Percentiles rank a stretch among this genome's conserved stretches.
Conservation (phyloP, 2,888 invertebrate species). For the Stenurella melanura region DNA sequence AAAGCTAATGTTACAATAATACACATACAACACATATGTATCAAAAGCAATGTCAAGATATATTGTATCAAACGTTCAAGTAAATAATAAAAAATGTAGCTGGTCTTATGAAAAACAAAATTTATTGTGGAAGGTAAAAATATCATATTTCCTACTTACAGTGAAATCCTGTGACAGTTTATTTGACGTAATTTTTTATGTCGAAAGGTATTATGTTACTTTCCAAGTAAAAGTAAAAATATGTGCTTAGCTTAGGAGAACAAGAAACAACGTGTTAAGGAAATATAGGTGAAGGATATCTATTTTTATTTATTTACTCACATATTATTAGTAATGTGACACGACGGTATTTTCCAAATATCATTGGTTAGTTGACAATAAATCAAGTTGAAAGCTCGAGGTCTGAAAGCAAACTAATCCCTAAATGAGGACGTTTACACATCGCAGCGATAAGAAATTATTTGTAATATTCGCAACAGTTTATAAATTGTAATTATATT, state of each 20-base stretch:
- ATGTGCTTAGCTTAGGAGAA: background rate
- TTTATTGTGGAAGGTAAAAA: slow-evolving; percentile 7
- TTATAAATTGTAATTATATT: too few relatives aligned
- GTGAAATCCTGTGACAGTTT: slow-evolving; percentile 4
- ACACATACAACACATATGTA: background rate
- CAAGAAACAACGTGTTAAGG: background rate
- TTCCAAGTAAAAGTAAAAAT: background rate
- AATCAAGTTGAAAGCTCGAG: too few relatives aligned
- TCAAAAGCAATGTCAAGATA: background rate
- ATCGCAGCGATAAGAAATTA: too few relatives aligned
- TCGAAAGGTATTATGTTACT: slow-evolving; percentile 3
- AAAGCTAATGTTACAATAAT: background rate
- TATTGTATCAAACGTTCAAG: background rate
- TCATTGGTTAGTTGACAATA: too few relatives aligned
- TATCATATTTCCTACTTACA: slow-evolving; percentile 2
- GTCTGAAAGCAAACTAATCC: too few relatives aligned
- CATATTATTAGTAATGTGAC: too few relatives aligned
- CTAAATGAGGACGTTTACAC: too few relatives aligned
- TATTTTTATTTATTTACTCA: background rate
- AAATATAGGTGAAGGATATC: background rate
- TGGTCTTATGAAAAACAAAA: slow-evolving; percentile 7
- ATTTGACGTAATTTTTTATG: slow-evolving; percentile 1
- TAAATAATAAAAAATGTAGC: slow-evolving; percentile 1
- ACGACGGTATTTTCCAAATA: too few relatives aligned
- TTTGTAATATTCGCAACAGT: too few relatives aligned